phyloP scores from a whole-genome alignment of 2,888 invertebrate genomes.

The Colletes collaris region DNA sequence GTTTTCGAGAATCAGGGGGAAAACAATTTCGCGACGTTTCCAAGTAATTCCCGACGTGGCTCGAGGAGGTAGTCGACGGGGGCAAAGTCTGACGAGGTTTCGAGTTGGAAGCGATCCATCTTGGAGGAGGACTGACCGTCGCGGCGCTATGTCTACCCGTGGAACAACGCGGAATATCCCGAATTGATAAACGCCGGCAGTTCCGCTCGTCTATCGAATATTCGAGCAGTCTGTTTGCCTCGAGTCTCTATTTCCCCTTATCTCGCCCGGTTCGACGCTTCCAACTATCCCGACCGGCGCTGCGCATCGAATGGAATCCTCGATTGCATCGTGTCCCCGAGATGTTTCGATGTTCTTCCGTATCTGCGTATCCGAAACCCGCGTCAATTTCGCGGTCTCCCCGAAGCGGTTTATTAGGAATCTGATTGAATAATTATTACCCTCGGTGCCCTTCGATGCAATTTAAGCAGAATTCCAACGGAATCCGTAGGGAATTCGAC shows the following conservation, averaged over 20 bases:
- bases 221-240: slow-evolving; percentile 27
- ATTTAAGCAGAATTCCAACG: slow-evolving; percentile 29
- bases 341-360: slow-evolving; percentile 59
- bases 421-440: slow-evolving; percentile 55
- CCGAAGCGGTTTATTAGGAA: slow-evolving; percentile 43
- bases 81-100: neutral
- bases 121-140: neutral
- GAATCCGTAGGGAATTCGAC: neutral
- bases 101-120: slow-evolving; percentile 26
- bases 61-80: too few species aligned
- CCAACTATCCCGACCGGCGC: slow-evolving; percentile 31
- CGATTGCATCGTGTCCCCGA: slow-evolving; percentile 46
- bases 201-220: slow-evolving; percentile 37
- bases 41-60: too few species aligned
- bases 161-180: slow-evolving; percentile 28
- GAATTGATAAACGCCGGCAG: slow-evolving; percentile 58
- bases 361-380: slow-evolving; percentile 22
- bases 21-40: too few species aligned
- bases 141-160: slow-evolving; percentile 14
- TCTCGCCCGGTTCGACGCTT: slow-evolving; percentile 46
- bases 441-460: neutral
- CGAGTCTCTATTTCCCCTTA: slow-evolving; percentile 48
- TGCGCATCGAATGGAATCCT: slow-evolving; percentile 58
- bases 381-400: slow-evolving; percentile 24
- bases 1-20: too few species aligned